Conservation (phyloP, 2,113 vertebrate genomes). For the Psittacus erithacus region DNA sequence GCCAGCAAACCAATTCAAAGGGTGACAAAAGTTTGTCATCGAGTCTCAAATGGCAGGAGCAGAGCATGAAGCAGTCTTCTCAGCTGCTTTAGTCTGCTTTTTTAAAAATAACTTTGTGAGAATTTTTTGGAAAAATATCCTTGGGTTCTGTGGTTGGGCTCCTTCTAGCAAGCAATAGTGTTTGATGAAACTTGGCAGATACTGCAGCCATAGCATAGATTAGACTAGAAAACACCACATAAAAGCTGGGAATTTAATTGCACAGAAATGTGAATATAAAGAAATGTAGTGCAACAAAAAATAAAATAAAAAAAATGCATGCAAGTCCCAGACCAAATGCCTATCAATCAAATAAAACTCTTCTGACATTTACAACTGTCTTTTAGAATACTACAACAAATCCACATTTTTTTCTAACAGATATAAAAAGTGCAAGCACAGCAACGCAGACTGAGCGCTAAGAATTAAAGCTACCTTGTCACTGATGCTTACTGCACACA, state of each 20-base stretch:
- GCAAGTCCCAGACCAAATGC: neutral
- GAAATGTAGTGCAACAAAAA: neutral
- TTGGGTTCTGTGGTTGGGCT: neutral
- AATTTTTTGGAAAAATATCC: neutral
- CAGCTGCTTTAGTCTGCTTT: neutral
- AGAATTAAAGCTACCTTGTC: neutral
- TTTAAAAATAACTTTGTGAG: neutral
- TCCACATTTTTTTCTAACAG: neutral
- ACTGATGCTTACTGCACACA: neutral
- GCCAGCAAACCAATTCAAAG: neutral
- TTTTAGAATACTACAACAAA: neutral
- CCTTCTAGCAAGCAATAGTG: neutral
- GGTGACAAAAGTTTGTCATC: neutral
- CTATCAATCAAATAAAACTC: neutral
- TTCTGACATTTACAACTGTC: neutral
- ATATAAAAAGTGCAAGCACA: neutral
- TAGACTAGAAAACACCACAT: conserved; percentile 17
- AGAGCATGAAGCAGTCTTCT: neutral
- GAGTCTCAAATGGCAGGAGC: neutral
- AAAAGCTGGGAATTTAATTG: neutral
- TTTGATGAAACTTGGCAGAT: neutral
- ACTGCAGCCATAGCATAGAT: neutral
- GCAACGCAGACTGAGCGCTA: neutral
- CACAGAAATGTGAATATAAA: neutral
- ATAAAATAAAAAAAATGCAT: neutral